phyloP scores from a whole-genome alignment of 2,797 vertebrate genomes.

The Cyprinella venusta region DNA sequence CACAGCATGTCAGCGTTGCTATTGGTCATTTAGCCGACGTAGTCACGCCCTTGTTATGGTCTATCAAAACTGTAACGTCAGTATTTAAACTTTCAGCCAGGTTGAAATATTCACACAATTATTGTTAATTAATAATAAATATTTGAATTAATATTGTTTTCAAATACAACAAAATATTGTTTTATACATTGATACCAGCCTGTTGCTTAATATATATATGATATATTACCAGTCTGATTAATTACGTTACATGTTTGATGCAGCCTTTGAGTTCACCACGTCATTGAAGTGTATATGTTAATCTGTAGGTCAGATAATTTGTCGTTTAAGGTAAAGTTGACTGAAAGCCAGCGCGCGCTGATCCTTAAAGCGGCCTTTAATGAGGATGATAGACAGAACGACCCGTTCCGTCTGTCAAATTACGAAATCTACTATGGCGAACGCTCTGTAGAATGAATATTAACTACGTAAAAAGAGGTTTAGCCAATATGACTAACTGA shows the following conservation, averaged over 20 bases:
- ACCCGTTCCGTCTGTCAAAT: neutral
- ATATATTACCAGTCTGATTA: no score
- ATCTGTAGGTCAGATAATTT: constrained; percentile 26
- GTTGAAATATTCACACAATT: neutral
- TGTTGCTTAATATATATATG: neutral
- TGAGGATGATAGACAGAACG: constrained; percentile 23
- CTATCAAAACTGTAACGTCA: neutral
- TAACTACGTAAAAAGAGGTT: neutral
- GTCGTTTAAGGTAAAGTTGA: constrained; percentile 15
- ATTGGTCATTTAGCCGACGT: neutral
- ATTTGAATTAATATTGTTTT: neutral
- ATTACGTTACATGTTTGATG: no score
- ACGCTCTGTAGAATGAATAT: neutral
- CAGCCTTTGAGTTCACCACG: neutral
- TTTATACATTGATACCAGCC: neutral
- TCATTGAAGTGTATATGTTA: neutral
- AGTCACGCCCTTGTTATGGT: neutral
- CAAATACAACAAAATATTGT: neutral
- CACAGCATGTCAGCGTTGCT: neutral
- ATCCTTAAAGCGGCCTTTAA: constrained; percentile 34
- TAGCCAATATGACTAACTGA: neutral
- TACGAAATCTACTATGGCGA: neutral
- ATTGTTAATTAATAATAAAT: neutral
- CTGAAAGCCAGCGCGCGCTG: neutral
- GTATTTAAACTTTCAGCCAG: neutral